Base-by-base conservation (phyloP, 2,797 vertebrate species). In the Orientallactaga sibirica region DNA sequence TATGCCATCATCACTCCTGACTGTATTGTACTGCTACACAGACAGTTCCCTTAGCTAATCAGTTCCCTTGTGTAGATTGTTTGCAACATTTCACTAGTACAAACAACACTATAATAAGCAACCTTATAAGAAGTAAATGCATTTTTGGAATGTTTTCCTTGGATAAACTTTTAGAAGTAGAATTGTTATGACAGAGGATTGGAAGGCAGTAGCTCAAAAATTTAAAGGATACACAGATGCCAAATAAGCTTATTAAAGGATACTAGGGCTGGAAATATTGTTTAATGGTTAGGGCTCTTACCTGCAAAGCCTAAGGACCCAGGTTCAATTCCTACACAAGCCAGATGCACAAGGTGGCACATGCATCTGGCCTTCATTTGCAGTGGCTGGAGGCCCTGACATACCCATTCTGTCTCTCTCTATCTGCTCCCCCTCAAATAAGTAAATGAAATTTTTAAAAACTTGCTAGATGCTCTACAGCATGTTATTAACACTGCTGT, bases 131-230 rank as follows among this genome's bases (percentile, higher is more conserved):
- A 88, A 89, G 20, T 37, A 29, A 67, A 1, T 68, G 8, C 75
- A 14, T 18, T 88, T 95, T 83, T 22, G 48, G 48, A 78, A 74
- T 24, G 74, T 94, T 78, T 64, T 78, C 90, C 48, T 68, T 86
- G 74, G 52, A 62, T 27, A 67, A 67, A 67, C 22, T 20, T 24
- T 67, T 27, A 67, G 24, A 27, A 27, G 64, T 67, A 67, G 73
- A 74, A 84, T 68, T 79, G 2, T 62, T 79, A n/a, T 55, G 12
- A 15, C 58, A 74, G 7, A 64, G 19, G 16, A 58, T 58, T 58
- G 67, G 29, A 79, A 91, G 33, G 18, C 5, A 37, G 73, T 93
- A 33, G 70, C 9, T 76, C 7, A 64, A 74, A 91, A 76, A 88
- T 33, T 20, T 64, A 76, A 73, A 62, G 78, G 64, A 82, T 66